Conservation (phyloP, 2,888 invertebrate genomes). For the Drosophila mimetica region DNA sequence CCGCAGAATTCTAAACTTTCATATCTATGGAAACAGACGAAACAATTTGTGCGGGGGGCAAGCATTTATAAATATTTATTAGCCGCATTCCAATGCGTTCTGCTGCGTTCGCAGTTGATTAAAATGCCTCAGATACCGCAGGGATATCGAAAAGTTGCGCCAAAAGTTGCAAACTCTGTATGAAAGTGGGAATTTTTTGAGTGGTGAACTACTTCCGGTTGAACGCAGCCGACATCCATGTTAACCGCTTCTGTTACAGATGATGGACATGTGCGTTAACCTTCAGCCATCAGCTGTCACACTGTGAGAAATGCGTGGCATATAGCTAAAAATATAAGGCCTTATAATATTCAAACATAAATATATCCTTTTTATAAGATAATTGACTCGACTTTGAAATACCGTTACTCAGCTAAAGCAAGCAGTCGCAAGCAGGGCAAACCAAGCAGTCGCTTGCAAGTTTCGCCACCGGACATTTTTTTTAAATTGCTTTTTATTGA, state of each 20-base stretch:
- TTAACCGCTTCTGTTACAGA: conserved; percentile 27
- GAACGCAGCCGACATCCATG: conserved; percentile 44
- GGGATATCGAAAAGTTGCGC: conserved; percentile 45
- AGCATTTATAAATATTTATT: conserved; percentile 71
- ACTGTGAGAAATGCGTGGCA: conserved; percentile 11
- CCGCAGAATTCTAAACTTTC: conserved; percentile 49
- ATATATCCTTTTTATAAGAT: no score
- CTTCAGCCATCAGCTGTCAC: conserved; percentile 20
- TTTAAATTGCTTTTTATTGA: no score
- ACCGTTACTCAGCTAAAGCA: no score
- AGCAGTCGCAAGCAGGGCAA: no score
- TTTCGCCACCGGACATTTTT: no score
- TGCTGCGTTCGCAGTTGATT: conserved; percentile 57
- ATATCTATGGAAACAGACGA: conserved; percentile 16
- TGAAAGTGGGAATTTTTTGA: background rate
- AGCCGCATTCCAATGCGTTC: conserved; percentile 48
- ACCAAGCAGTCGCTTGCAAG: no score
- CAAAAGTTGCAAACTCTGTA: conserved; percentile 34
- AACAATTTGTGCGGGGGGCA: conserved; percentile 29
- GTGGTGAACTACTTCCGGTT: conserved; percentile 48
- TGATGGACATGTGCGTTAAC: conserved; percentile 26
- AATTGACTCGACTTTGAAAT: no score
- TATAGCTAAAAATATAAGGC: background rate
- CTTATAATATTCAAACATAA: no score
- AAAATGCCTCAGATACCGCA: conserved; percentile 57